Evolutionary conservation across 2,888 invertebrate species (phyloP), one percentile per base, ranked within the genome.

Genomic region (Agrotis segetum): DNA sequence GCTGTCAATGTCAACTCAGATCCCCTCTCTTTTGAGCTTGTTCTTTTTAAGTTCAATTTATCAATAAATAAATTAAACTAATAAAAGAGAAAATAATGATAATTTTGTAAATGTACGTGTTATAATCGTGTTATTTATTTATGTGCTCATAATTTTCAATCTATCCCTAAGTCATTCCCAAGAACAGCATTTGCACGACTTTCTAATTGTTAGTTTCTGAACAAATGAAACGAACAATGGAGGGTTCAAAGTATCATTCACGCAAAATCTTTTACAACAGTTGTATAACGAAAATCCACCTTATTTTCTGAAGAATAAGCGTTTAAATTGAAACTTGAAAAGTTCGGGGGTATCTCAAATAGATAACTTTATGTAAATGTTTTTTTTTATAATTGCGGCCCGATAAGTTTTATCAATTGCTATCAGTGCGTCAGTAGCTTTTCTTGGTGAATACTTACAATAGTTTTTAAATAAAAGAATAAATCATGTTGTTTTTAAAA

Each of bases 401-500:
- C 74, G 92, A 92, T 92, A 92, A 91, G 88, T 79, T 79, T 85
- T 87, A 88, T 88, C 87, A 82, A 86, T 86, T 85, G 79, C 78
- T 87, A 82, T 85, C 86, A 88, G 88, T 88, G 83, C 83, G 79
- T 83, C 82, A 85, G 74, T 84, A 82, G 72, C 81, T 83, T 83
- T 83, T 80, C 78, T 75, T 77, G 55, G 85, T 87, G 83, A 84
- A 86, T 87, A 86, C 79, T 83, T 80, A 79, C 69, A 87, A 81
- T 81, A 80, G 71, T 84, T 87, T 84, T 64, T 79, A 81, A 87
- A 87, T 84, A 88, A 87, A 87, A 87, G 84, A 88, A 87, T 85
- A 74, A 88, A 93, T 88, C 75, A 96, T 95, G 95, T 88, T 93
- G 85, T 89, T 93, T 79, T 72, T 94, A 65, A 93, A 89, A 88